phyloP scores from a whole-genome alignment of 2,888 invertebrate species.

The Apoda limacodes region DNA sequence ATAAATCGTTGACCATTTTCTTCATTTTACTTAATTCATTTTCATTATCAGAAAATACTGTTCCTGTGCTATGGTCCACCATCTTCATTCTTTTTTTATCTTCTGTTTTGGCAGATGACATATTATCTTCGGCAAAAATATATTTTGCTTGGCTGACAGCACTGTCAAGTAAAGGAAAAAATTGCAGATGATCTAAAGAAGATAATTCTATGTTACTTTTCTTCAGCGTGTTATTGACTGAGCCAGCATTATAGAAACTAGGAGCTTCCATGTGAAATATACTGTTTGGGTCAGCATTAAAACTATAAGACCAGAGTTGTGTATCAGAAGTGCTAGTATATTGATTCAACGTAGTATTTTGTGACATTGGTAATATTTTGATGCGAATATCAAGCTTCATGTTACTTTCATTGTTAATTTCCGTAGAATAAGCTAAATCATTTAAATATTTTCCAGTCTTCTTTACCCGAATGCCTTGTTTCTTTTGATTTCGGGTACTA shows the following conservation, averaged over 20 bases:
- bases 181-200: slow-evolving; percentile 26
- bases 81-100: slow-evolving; percentile 10
- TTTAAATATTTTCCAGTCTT: too few species aligned
- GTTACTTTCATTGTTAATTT: slow-evolving; percentile 28
- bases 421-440: slow-evolving; percentile 33
- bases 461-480: too few species aligned
- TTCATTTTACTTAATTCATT: slow-evolving; percentile 40
- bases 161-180: slow-evolving; percentile 41
- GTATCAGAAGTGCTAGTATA: too few species aligned
- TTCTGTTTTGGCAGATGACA: slow-evolving; percentile 19
- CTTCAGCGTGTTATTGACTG: too few species aligned
- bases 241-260: too few species aligned
- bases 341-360: too few species aligned
- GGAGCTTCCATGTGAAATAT: too few species aligned
- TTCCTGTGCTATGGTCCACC: slow-evolving; percentile 21
- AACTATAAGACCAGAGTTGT: too few species aligned
- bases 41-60: slow-evolving; percentile 28
- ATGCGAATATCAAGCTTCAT: slow-evolving; percentile 41
- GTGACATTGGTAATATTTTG: slow-evolving; percentile 32
- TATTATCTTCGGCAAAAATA: slow-evolving; percentile 26
- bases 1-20: slow-evolving; percentile 34
- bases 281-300: too few species aligned
- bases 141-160: slow-evolving; percentile 36
- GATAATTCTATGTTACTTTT: too few species aligned
- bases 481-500: too few species aligned